phyloP scores from a whole-genome alignment of 30 jellyfish, hydroid and myxozoan species.

The Turritopsis rubra region DNA sequence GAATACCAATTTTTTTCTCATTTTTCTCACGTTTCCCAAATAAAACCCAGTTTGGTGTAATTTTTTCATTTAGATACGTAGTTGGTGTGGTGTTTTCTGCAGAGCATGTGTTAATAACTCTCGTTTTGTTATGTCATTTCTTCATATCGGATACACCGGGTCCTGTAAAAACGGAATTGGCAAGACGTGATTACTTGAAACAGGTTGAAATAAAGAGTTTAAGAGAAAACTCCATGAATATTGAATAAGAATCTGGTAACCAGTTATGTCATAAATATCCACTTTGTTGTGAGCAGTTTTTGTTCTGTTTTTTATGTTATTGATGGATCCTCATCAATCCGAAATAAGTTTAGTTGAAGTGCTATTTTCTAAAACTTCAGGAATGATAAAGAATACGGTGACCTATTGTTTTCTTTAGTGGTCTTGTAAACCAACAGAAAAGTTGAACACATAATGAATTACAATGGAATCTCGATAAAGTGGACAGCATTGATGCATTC shows the following conservation, averaged over 20 bases:
- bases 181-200: conserved; percentile 68
- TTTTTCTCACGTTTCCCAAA: too few species aligned
- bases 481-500: too few species aligned
- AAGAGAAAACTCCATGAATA: conserved; percentile 7
- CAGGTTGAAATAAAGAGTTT: conserved; percentile 28
- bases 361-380: too few species aligned
- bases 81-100: conserved; percentile 89
- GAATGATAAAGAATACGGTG: too few species aligned
- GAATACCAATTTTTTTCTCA: too few species aligned
- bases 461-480: too few species aligned
- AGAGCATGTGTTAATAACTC: conserved; percentile 65
- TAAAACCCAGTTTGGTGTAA: background rate
- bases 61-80: conserved; percentile 47
- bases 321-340: too few species aligned
- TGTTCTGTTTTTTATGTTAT: background rate
- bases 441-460: too few species aligned
- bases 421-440: too few species aligned
- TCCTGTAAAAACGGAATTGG: conserved; percentile 64
- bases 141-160: conserved; percentile 61
- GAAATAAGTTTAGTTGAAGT: too few species aligned
- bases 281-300: background rate
- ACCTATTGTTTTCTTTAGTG: too few species aligned
- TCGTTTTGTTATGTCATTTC: conserved; percentile 71
- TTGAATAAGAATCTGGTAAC: background rate
- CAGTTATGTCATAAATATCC: background rate